Evolutionary conservation across 2,888 invertebrate genomes (phyloP), one percentile per base, ranked within the genome.

Genomic region (Tineola bisselliella): DNA sequence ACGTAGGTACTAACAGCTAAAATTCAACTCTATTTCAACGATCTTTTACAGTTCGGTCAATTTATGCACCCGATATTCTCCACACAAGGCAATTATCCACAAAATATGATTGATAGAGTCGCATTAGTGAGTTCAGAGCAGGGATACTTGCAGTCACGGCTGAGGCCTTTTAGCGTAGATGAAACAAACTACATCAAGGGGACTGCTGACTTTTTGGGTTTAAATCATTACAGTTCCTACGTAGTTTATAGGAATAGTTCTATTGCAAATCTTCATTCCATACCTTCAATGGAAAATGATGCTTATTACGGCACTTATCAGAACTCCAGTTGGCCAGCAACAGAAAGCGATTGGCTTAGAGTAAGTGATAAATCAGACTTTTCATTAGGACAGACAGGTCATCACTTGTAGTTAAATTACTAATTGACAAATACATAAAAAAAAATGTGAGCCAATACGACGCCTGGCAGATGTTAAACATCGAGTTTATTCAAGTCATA

Each of bases 191-290:
- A 65, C 25, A 62, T 70, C 4, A 62, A 59, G 44, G 70, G 70
- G 1, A 63, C 69, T 8, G 62, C 67, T 0, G 68, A 70, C 57
- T 67, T 67, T 61, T 57, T 70, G 6, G 70, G 64, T 0, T 13
- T 70, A 0, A 70, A 70, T 43, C 63, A 33, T 56, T 57, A 63
- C 67, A 69, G 56, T 69, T 69, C 70, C 61, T 64, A 64, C 65
- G 67, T 17, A 67, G 68, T 13, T 63, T 66, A 66, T 43, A 67
- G 69, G 56, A 69, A 70, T 48, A 62, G 62, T n/a, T 67, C 68
- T 0, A 59, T 69, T 44, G 59, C 54, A 0, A 67, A 66, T 0
- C 44, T 25, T 8, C 64, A 63, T 43, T 44, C 44, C 8, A 61
- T 65, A 8, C 68, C 68, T 0, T 70, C 69, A 0, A 19, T 17